Evolutionary conservation across 2,113 vertebrate genomes (phyloP).

Genomic region (Heterochromis multidens): DNA sequence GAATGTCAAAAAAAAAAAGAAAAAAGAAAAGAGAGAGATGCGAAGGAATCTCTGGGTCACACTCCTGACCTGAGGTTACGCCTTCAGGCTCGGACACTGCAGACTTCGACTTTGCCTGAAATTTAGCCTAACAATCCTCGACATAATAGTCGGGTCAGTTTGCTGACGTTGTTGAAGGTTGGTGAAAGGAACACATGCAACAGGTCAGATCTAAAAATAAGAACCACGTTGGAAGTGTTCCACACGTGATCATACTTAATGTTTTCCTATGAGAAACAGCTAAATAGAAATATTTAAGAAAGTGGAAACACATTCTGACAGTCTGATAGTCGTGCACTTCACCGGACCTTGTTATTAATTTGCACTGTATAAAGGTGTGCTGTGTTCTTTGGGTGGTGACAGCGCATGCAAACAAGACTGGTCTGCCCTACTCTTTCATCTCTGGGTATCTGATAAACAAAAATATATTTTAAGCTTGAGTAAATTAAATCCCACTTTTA

Average conservation of each 20-base stretch:
- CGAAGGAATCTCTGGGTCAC: too few species aligned
- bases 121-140: too few species aligned
- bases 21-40: too few species aligned
- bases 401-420: not conserved
- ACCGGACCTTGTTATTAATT: not conserved
- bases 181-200: not conserved
- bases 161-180: too few species aligned
- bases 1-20: too few species aligned
- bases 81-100: not conserved
- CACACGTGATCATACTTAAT: too few species aligned
- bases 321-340: not conserved
- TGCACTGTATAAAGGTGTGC: not conserved
- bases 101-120: too few species aligned
- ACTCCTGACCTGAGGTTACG: accelerated
- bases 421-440: not conserved
- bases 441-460: not conserved
- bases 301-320: accelerated
- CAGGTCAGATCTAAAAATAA: too few species aligned
- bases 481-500: accelerated
- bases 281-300: not conserved
- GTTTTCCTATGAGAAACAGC: too few species aligned
- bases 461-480: not conserved
- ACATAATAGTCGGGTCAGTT: not conserved
- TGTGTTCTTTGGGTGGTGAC: not conserved
- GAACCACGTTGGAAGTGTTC: too few species aligned